Evolutionary conservation across 2,113 vertebrate species (phyloP).

Genomic region (Archilochus colubris): DNA sequence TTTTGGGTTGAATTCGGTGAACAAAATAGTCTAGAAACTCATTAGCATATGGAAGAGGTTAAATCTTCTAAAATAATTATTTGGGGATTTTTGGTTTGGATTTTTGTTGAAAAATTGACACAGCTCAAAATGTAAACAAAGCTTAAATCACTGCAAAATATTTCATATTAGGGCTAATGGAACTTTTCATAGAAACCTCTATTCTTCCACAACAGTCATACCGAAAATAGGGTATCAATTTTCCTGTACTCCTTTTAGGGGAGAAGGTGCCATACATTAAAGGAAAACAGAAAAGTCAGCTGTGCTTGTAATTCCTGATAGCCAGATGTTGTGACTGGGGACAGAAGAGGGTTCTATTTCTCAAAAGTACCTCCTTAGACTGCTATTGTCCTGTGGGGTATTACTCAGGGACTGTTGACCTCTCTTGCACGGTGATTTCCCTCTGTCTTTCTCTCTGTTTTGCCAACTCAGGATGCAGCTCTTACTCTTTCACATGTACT

Average conservation of each 20-base stretch:
- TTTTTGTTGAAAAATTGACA: not conserved
- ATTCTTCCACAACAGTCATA: not conserved
- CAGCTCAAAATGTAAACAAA: not conserved
- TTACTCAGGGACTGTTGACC: not conserved
- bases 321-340: not conserved
- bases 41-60: not conserved
- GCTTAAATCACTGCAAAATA: not conserved
- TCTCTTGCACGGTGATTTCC: not conserved
- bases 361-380: not conserved
- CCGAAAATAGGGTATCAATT: not conserved
- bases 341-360: fast-evolving
- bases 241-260: not conserved
- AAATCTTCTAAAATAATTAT: not conserved
- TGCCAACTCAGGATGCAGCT: not conserved
- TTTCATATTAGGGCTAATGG: not conserved
- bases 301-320: not conserved
- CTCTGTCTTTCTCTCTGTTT: not conserved
- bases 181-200: not conserved
- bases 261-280: not conserved
- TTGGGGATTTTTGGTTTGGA: not conserved
- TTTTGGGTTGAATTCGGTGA: not conserved
- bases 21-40: not conserved
- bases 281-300: not conserved
- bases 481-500: not conserved
- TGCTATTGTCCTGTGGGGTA: not conserved